Evolutionary conservation across 2,888 invertebrate genomes (phyloP).

Genomic region (Auanema freiburgensis): DNA sequence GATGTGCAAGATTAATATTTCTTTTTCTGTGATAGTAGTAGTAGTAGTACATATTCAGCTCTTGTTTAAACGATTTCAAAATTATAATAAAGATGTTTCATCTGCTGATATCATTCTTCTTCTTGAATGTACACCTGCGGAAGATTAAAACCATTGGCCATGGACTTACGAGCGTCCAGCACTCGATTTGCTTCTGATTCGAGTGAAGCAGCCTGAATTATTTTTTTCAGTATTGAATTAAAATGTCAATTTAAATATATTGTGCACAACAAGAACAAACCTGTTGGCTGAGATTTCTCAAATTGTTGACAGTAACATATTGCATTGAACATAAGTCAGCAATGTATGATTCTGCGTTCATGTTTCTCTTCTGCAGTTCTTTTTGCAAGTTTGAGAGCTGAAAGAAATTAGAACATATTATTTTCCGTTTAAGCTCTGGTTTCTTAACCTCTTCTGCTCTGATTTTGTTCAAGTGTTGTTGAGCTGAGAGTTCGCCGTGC

Average conservation of each 20-base stretch:
- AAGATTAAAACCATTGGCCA: constrained; percentile 7
- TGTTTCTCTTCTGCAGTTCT: constrained; percentile 95
- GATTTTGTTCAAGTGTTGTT: constrained; percentile 66
- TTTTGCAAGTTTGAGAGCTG: constrained; percentile 96
- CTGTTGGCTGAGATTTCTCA: constrained; percentile 45
- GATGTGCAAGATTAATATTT: too few species aligned
- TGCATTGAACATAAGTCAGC: constrained; percentile 79
- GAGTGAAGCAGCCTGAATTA: constrained; percentile 30
- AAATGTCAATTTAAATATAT: not conserved
- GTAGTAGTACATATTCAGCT: too few species aligned
- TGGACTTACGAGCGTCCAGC: constrained; percentile 32
- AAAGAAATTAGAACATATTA: constrained; percentile 65
- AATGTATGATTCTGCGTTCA: constrained; percentile 94
- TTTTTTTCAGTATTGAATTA: not conserved
- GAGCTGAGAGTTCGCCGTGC: constrained; percentile 96
- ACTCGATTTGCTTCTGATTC: constrained; percentile 41
- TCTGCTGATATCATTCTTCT: too few species aligned
- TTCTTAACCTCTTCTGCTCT: constrained; percentile 48
- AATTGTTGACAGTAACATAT: constrained; percentile 54
- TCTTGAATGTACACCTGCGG: too few species aligned
- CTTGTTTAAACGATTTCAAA: too few species aligned
- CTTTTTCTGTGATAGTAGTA: too few species aligned
- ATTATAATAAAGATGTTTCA: too few species aligned
- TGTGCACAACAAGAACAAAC: constrained; percentile 12
- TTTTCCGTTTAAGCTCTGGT: not conserved